These are phyloP conservation scores for Acanthaster planci DNA, from an alignment of 35 echinoderm and acorn worm species.

Conservation along the genomic window DNA sequence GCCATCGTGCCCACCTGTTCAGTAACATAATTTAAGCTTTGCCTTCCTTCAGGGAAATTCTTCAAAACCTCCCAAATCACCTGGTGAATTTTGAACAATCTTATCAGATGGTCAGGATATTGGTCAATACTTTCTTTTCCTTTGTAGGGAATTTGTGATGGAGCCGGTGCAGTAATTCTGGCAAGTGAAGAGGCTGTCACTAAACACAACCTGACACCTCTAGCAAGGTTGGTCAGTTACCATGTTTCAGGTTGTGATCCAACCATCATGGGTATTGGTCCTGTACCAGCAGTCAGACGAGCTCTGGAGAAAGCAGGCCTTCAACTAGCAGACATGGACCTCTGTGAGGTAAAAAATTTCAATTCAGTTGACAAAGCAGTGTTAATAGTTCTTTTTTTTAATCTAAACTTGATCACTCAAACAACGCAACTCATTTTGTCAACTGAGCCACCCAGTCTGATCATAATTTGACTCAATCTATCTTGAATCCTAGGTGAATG, in stretches of 20 bases:
- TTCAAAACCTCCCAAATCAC: too few relatives aligned
- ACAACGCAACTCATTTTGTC: too few relatives aligned
- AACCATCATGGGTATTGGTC: slow-evolving; percentile 96
- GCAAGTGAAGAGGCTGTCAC: slow-evolving; percentile 90
- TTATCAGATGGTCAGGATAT: too few relatives aligned
- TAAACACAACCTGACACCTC: slow-evolving; percentile 82
- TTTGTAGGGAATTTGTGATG: slow-evolving; percentile 94
- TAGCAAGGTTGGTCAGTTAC: slow-evolving; percentile 92
- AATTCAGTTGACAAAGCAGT: too few relatives aligned
- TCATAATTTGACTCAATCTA: too few relatives aligned
- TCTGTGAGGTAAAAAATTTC: slow-evolving; percentile 62
- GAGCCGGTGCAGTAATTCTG: slow-evolving; percentile 83
- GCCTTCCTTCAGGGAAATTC: too few relatives aligned
- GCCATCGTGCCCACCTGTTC: too few relatives aligned
- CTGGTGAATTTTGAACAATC: too few relatives aligned
- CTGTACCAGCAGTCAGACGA: slow-evolving; percentile 67
- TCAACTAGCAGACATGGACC: slow-evolving; percentile 80
- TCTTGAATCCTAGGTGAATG: slow-evolving; percentile 65
- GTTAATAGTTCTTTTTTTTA: too few relatives aligned
- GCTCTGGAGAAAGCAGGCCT: slow-evolving; percentile 87
- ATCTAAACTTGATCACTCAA: too few relatives aligned
- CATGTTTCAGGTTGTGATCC: slow-evolving; percentile 89
- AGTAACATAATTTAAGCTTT: too few relatives aligned
- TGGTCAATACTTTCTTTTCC: not conserved
- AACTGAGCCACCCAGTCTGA: too few relatives aligned